Evolutionary conservation across 1,140 invertebrate species (phyloP).

Genomic region (Trichonephila clavipes): DNA sequence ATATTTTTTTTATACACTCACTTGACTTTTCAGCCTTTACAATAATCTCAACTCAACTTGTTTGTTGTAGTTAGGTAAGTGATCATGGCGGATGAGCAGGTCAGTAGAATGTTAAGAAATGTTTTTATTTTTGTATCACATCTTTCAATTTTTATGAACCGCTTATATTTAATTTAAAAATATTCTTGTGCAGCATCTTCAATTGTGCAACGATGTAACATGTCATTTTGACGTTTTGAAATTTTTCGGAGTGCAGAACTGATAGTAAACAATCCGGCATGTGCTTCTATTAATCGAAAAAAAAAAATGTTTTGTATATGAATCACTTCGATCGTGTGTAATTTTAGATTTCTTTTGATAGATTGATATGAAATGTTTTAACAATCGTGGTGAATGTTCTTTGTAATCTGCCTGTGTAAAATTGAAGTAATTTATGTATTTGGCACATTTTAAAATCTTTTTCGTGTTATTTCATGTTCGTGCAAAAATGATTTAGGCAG

Average conservation of each 20-base stretch:
- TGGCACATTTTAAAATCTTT: background rate
- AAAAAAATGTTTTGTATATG: background rate
- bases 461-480: background rate
- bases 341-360: background rate
- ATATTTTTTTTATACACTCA: background rate
- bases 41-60: conserved; percentile 23
- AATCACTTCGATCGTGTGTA: background rate
- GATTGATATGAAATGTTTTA: background rate
- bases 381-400: background rate
- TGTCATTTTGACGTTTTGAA: background rate
- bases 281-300: conserved; percentile 31
- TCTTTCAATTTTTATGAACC: background rate
- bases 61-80: conserved; percentile 9
- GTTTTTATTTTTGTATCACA: background rate
- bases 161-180: background rate
- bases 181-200: background rate
- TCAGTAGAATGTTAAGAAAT: background rate
- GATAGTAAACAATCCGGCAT: conserved; percentile 41
- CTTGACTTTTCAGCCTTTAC: background rate
- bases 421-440: no score
- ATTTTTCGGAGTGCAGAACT: background rate
- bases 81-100: conserved; percentile 56
- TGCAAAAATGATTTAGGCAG: no score
- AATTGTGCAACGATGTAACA: background rate
- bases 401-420: background rate